Base-by-base conservation (phyloP, 2,888 invertebrate genomes). In the Tinea trinotella region DNA sequence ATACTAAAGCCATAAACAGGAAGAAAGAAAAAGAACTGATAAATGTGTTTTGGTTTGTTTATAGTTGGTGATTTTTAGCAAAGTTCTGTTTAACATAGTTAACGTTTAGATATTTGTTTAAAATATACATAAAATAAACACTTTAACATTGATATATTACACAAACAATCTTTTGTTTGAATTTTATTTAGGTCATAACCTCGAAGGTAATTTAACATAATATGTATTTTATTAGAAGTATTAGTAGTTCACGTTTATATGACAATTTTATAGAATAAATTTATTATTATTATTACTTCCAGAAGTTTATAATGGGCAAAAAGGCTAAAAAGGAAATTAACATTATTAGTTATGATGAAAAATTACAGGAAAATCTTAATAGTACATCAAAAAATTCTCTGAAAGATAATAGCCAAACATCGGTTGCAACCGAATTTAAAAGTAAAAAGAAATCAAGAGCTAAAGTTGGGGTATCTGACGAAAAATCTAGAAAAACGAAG, bases 31-130 rank as follows among this genome's bases (percentile, higher is more conserved):
- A n/a, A n/a, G n/a, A n/a, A n/a, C n/a, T n/a, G n/a, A n/a, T n/a
- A n/a, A n/a, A n/a, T n/a, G n/a, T n/a, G n/a, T n/a, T 7, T 2
- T 2, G 40, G 40, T n/a, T 15, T 40, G 40, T 40, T 40, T 40
- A 12, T 40, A 4, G n/a, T 40, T 13, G 40, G 12, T 40, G 13
- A 4, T 40, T 40, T 15, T n/a, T n/a, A 10, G 35, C 40, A 12
- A 40, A 13, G 40, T 40, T 40, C 40, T 40, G 40, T 40, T 40
- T 40, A 40, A 15, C 15, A 40, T 40, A 40, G 2, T 40, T 40
- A 13, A 15, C 40, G 40, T n/a, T 40, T 40, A 12, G 40, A 3
- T 40, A 40, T 40, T 40, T 40, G 12, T 40, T 6, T 40, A 40
- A 40, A 30, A 30, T 1, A 30, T 7, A 30, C 10, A 40, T 15